Evolutionary conservation across 1,140 invertebrate genomes (phyloP), one percentile per base, ranked within the genome.

Genomic region (Laupala kohalensis): DNA sequence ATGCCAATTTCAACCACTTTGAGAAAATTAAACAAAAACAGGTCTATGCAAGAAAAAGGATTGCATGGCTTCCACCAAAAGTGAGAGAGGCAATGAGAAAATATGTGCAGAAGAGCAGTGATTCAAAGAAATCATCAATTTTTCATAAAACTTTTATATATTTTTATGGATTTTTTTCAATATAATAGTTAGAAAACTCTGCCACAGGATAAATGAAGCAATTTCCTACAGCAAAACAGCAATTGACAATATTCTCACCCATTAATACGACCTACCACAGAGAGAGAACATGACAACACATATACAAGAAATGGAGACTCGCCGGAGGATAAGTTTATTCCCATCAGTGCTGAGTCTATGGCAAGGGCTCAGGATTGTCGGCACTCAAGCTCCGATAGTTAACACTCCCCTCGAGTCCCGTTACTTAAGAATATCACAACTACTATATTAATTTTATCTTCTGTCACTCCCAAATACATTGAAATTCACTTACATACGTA

Each of bases 331-430:
- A 19, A 13, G 37, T 53, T 53, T 68, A 68, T 28, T 28, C 25
- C 67, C 28, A 30, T 27, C 67, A 25, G 29, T 15, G 26, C 15
- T 68, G 67, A 68, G 28, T 27, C 67, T 29, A 68, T 68, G 67
- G 67, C 67, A 68, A 68, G 67, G 67, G 67, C 67, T 68, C 67
- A 68, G 67, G 23, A 29, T 68, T 68, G 67, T 30, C 67, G 29
- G n/a, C 28, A 29, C 67, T 68, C 67, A 68, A 23, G 13, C 26
- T n/a, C 67, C 29, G 67, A 27, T 30, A 68, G 15, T 37, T 24
- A 27, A 29, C 27, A 29, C 6, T n/a, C n/a, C 67, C n/a, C 25
- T 30, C 15, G 5, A 29, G 67, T 30, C 19, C 29, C 24, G n/a
- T 29, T n/a, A n/a, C 13, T n/a, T 27, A 23, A 29, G 24, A 29